Base-by-base conservation (phyloP, 2,888 invertebrate species). In the Erebia ligea region DNA sequence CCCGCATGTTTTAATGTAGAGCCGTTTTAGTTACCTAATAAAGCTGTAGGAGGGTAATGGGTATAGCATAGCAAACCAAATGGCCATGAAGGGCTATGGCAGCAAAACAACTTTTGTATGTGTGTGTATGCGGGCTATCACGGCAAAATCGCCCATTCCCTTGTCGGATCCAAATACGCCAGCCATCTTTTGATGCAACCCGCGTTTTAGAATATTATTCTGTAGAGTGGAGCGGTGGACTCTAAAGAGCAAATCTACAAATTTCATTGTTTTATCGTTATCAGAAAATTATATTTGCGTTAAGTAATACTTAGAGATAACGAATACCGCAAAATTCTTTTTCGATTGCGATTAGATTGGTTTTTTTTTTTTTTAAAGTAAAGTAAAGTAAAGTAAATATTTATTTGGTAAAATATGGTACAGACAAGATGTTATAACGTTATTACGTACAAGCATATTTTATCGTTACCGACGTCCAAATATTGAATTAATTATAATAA, bases 41-140 rank as follows among this genome's bases (percentile, higher is more conserved):
- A 45, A 45, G 45, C 45, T 11, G 45, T 54, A 17, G n/a, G 50
- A 15, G 15, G 4, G 1, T 50, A 50, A 45, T 9, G 17, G n/a
- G 54, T 54, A 61, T 58, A 68, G 68, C 67, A 61, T 58, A 68
- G 68, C 67, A 73, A 72, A 75, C 70, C 66, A 40, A 73, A 54
- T 50, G 15, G 15, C 50, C 15, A n/a, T n/a, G n/a, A 50, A 48
- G 68, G 73, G 68, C 73, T 73, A 25, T 76, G 75, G 74, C 72
- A 68, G 69, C 64, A 61, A 64, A 48, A 45, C 58, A 42, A 42
- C 65, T 34, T 34, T 10, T 56, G 67, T 52, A 19, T 71, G 71
- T 68, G 66, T 71, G 70, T 57, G 70, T 59, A 66, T 68, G 48
- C 61, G 64, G 67, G 64, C 63, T 61, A 61, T 67, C 69, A 68